A percentile compares a stretch with the other conserved stretches of the same genome.
Evolutionary conservation across 2,888 invertebrate genomes (phyloP).

Genomic region (Acrobasis consociella): DNA sequence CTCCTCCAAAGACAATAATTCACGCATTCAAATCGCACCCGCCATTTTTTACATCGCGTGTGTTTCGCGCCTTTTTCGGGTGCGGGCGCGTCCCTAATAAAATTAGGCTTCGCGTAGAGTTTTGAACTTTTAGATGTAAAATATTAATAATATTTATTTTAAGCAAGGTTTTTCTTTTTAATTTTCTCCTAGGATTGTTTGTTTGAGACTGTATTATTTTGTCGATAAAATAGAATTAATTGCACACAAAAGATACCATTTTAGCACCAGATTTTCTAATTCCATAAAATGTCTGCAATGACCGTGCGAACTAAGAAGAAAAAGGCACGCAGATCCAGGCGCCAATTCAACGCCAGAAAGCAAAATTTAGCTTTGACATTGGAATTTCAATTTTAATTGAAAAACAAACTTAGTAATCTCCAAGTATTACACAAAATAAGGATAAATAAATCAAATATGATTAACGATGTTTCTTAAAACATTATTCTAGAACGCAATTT

Average conservation of each 20-base stretch:
- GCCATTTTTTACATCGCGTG: constrained; percentile 83
- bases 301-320: too few relatives aligned
- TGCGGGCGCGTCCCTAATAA: constrained; percentile 81
- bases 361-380: too few relatives aligned
- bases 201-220: too few relatives aligned
- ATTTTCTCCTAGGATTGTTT: too few relatives aligned
- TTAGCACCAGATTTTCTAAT: too few relatives aligned
- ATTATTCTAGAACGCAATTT: constrained; percentile 14
- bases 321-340: too few relatives aligned
- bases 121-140: constrained; percentile 46
- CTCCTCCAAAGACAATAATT: constrained; percentile 79
- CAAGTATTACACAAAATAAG: neutral
- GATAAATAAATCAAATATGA: neutral
- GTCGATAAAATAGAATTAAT: too few relatives aligned
- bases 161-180: too few relatives aligned
- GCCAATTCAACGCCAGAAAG: too few relatives aligned
- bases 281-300: too few relatives aligned
- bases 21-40: constrained; percentile 80
- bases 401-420: neutral
- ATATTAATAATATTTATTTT: neutral
- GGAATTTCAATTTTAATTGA: too few relatives aligned
- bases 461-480: neutral
- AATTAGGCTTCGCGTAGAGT: constrained; percentile 73
- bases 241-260: too few relatives aligned
- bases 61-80: constrained; percentile 82